Base-by-base conservation (phyloP, 2,113 vertebrate species). In the Todiramphus chloris region DNA sequence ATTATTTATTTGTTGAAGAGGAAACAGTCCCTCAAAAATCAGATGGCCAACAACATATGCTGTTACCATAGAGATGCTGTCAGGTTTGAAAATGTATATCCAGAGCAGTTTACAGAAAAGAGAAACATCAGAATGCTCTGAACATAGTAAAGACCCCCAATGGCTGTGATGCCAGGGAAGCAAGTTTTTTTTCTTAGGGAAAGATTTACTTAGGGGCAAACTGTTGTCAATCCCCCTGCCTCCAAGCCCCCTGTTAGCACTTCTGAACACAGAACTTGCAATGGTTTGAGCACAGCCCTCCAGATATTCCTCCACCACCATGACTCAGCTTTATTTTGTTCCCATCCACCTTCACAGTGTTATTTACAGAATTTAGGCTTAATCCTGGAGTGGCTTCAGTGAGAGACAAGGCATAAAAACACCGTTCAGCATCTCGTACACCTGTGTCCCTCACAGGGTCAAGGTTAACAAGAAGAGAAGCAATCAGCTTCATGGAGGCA, bases 271-370 rank as follows among this genome's bases (percentile, higher is more conserved):
- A 33, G 15, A 83, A 64, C 25, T 43, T 58, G 25, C 21, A 30
- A 25, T 14, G 16, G 18, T 15, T 8, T 58, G 43, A 19, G 20
- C 24, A 41, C 37, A 50, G 43, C 27, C 6, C 3, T 44, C 10
- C 1, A 0, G 9, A 6, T 20, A 2, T 58, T 83, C 15, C 4
- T 82, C 28, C 25, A 35, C 9, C 21, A 53, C 46, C 35, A 10
- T 6, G 14, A 18, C n/a, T 89, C 27, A 66, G 17, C 30, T 70
- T 64, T 73, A 27, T 33, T 51, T 81, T 39, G 50, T 53, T 80
- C 9, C 27, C 12, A 16, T 7, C 4, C 6, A 10, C 43, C 14
- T 48, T 44, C 27, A 10, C 2, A 0, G 3, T 18, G 6, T 33
- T 72, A 63, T 17, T 89, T 76, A 50, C 10, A 86, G 44, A 63